Percentiles rank a stretch among this genome's conserved stretches.
phyloP scores from a whole-genome alignment of 2,888 invertebrate genomes.

The Andrena hattorfiana region DNA sequence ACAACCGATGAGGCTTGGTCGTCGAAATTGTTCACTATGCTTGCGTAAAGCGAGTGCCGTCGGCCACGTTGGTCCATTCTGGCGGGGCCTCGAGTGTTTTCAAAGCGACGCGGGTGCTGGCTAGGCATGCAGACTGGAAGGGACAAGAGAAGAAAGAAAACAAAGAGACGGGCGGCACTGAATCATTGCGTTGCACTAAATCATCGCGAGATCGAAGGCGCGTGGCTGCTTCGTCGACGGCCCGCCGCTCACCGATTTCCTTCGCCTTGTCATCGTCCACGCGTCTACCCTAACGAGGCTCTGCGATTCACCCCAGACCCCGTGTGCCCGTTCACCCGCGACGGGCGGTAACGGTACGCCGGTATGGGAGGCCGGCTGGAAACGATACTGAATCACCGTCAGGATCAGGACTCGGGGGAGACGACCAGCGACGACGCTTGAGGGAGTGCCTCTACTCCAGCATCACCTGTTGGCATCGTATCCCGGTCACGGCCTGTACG shows the following conservation, averaged over 20 bases:
- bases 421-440: slow-evolving; percentile 71
- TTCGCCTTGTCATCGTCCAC: too few species aligned
- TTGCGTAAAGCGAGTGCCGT: not conserved
- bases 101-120: not conserved
- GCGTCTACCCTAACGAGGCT: too few species aligned
- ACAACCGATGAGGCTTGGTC: slow-evolving; percentile 9
- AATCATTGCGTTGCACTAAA: slow-evolving; percentile 39
- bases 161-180: not conserved
- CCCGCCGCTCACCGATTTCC: too few species aligned
- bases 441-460: slow-evolving; percentile 81
- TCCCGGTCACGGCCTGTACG: slow-evolving; percentile 77
- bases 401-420: slow-evolving; percentile 64
- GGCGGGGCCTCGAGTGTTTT: not conserved
- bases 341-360: too few species aligned
- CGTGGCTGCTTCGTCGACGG: not conserved
- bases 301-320: too few species aligned
- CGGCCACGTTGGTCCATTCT: not conserved
- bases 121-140: not conserved
- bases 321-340: too few species aligned
- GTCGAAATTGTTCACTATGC: not conserved
- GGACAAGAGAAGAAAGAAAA: too few species aligned
- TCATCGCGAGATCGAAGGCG: slow-evolving; percentile 53
- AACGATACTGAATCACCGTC: slow-evolving; percentile 63
- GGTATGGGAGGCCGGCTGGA: slow-evolving; percentile 22
- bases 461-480: slow-evolving; percentile 83